phyloP scores from a whole-genome alignment of 2,113 vertebrate genomes.

The Dryoscopus gambensis region DNA sequence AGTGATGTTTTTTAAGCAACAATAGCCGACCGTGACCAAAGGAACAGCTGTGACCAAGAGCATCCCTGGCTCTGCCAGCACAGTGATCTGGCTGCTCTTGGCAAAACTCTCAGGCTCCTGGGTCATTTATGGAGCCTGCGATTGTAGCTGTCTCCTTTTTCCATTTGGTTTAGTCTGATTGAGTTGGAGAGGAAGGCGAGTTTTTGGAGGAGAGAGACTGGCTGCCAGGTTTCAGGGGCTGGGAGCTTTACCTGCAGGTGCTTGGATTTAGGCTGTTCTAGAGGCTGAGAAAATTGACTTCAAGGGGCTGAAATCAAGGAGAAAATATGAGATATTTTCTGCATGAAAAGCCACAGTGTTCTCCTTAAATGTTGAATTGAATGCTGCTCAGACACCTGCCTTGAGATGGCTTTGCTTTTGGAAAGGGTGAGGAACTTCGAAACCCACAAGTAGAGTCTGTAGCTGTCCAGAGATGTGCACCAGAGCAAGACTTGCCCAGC shows the following conservation, averaged over 20 bases:
- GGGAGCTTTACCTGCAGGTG: background rate
- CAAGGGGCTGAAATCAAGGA: background rate
- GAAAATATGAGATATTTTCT: background rate
- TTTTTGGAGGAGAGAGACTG: background rate
- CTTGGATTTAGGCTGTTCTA: background rate
- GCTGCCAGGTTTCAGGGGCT: background rate
- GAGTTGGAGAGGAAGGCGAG: background rate
- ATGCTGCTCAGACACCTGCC: background rate
- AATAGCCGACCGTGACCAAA: background rate
- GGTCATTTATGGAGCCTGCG: background rate
- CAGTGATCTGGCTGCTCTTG: accelerated
- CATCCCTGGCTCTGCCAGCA: background rate
- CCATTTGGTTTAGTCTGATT: background rate
- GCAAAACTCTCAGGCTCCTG: background rate
- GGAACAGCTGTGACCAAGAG: background rate
- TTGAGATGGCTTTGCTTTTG: background rate
- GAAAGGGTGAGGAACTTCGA: background rate
- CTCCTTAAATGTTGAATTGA: background rate
- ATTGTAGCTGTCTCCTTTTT: background rate
- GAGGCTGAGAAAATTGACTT: background rate
- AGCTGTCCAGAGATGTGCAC: background rate
- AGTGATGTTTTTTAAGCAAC: background rate
- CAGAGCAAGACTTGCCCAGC: background rate
- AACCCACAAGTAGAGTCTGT: background rate
- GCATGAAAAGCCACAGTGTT: background rate